phyloP scores from a whole-genome alignment of 1,140 invertebrate species.

The Philopotamus ludificatus region DNA sequence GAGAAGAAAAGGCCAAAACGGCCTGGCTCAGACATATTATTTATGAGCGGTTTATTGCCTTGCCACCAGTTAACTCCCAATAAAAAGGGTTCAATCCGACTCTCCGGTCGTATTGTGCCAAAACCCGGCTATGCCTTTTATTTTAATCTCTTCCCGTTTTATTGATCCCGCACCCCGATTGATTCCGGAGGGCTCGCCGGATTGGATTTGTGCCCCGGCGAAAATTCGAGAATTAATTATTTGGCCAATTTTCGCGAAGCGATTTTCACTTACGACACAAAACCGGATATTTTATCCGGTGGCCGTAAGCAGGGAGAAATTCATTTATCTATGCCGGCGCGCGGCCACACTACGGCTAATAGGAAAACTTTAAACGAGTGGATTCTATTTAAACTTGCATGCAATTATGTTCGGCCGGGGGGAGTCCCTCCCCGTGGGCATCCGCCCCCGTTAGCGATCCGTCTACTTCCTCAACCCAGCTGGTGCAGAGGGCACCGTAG shows the following conservation, averaged over 20 bases:
- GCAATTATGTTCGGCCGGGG: conserved; percentile 33
- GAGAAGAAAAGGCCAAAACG: conserved; percentile 18
- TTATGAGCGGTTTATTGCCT: conserved; percentile 37
- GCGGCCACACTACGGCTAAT: conserved; percentile 37
- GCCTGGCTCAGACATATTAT: conserved; percentile 33
- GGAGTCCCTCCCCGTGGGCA: background rate
- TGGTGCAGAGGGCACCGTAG: background rate
- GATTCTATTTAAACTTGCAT: conserved; percentile 43
- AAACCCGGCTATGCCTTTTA: background rate
- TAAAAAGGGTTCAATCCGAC: conserved; percentile 29
- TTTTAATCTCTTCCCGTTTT: no score
- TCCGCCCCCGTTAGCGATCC: conserved; percentile 12
- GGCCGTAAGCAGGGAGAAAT: conserved; percentile 22
- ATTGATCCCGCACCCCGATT: background rate
- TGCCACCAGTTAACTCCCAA: conserved; percentile 34
- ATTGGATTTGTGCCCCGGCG: no score
- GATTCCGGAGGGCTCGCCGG: no score
- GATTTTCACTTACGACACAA: conserved; percentile 18
- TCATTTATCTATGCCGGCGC: conserved; percentile 38
- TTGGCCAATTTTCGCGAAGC: background rate
- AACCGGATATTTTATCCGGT: conserved; percentile 2
- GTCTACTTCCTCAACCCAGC: conserved; percentile 12
- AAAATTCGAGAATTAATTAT: no score
- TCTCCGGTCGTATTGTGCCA: background rate
- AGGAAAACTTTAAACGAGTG: conserved; percentile 42